phyloP scores from a whole-genome alignment of 2,113 vertebrate species.

The Chitala chitala region DNA sequence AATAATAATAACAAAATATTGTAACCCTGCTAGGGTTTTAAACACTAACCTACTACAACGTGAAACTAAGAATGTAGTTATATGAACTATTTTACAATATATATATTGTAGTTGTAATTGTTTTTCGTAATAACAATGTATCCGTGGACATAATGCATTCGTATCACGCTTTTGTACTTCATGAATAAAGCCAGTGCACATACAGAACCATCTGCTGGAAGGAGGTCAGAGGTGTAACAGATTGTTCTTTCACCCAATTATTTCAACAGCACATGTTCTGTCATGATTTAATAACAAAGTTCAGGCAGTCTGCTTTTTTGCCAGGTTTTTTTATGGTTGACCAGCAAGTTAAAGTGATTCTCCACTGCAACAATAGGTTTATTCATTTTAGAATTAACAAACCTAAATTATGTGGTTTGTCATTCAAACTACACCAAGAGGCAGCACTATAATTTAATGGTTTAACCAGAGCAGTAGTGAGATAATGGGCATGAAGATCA shows the following conservation, averaged over 20 bases:
- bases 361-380: too few species aligned
- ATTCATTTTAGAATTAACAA: too few species aligned
- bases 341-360: too few species aligned
- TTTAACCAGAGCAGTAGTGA: too few species aligned
- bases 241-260: not conserved
- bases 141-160: not conserved
- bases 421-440: too few species aligned
- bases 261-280: not conserved
- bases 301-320: not conserved
- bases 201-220: conserved; percentile 4
- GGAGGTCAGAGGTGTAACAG: not conserved
- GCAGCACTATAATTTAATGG: too few species aligned
- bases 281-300: conserved; percentile 6
- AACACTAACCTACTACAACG: not conserved
- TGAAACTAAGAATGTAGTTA: too few species aligned
- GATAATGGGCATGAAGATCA: too few species aligned
- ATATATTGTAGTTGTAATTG: not conserved
- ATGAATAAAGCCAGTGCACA: not conserved
- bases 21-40: too few species aligned
- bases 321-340: not conserved
- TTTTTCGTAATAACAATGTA: not conserved
- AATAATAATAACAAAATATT: too few species aligned
- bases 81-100: not conserved
- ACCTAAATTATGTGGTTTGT: too few species aligned
- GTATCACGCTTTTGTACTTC: not conserved